These are phyloP conservation scores for Sebastes trivittatus DNA, from an alignment of 2,797 vertebrate species.

Conservation along the genomic window DNA sequence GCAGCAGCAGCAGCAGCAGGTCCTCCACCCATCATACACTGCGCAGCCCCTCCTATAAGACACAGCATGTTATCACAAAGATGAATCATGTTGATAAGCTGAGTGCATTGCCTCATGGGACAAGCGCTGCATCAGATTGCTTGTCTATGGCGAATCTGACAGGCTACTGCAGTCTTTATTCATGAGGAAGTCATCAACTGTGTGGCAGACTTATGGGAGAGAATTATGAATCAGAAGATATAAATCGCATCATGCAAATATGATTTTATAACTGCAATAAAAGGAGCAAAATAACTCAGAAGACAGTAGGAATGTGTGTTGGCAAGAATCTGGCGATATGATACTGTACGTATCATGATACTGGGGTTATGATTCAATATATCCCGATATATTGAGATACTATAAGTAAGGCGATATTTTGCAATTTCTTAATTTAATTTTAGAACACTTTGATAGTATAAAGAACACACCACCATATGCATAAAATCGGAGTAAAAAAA, in stretches of 20 bases:
- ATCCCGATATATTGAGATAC: no score
- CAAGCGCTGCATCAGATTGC: slow-evolving; percentile 33
- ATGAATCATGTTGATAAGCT: slow-evolving; percentile 66
- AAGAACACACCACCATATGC: no score
- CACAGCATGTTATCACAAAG: slow-evolving; percentile 49
- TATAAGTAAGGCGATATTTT: no score
- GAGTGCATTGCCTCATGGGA: slow-evolving; percentile 52
- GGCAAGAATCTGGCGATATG: no score
- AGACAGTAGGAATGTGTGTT: fast-evolving
- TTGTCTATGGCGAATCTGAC: slow-evolving; percentile 19
- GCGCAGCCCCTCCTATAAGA: slow-evolving; percentile 8
- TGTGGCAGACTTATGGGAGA: not conserved
- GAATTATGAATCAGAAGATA: not conserved
- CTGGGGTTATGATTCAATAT: no score
- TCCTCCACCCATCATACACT: slow-evolving; percentile 18
- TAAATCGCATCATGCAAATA: not conserved
- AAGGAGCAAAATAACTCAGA: not conserved
- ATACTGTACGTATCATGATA: no score
- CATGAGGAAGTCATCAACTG: slow-evolving; percentile 15
- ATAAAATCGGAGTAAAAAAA: no score
- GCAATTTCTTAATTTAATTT: no score
- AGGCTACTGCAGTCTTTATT: slow-evolving; percentile 1
- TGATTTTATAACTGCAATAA: not conserved
- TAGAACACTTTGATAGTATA: no score
- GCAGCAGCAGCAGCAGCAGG: not conserved